phyloP scores from a whole-genome alignment of 2,888 invertebrate species.

The Tetheella fluctuosa region DNA sequence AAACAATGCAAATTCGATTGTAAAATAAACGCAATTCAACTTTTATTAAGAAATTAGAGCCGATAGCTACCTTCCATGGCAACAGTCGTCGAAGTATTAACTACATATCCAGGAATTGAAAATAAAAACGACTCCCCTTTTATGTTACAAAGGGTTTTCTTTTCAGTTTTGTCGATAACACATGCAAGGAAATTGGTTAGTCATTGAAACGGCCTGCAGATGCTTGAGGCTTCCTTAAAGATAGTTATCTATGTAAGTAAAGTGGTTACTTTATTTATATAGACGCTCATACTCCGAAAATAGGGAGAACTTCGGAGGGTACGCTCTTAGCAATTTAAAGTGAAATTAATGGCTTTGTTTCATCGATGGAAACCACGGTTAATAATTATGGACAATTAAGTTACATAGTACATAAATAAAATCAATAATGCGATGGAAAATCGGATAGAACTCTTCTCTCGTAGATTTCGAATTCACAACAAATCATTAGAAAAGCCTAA shows the following conservation, averaged over 20 bases:
- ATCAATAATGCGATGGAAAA: slow-evolving; percentile 5
- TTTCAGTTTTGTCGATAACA: slow-evolving; percentile 77
- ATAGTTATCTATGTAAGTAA: neutral
- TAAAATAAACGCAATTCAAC: slow-evolving; percentile 24
- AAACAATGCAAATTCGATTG: neutral
- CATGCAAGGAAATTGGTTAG: slow-evolving; percentile 49
- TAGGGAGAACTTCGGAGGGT: neutral
- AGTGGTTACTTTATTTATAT: slow-evolving; percentile 1
- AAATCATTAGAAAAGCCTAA: neutral
- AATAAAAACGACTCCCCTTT: slow-evolving; percentile 65
- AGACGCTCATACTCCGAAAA: neutral
- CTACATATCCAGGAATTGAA: slow-evolving; percentile 52
- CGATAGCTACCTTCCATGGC: slow-evolving; percentile 64
- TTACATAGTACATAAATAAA: neutral
- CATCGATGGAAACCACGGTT: neutral
- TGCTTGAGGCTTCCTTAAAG: neutral
- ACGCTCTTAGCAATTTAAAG: neutral
- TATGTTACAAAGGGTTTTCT: slow-evolving; percentile 60
- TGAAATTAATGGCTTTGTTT: slow-evolving; percentile 1
- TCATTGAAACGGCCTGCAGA: slow-evolving; percentile 29
- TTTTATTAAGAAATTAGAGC: slow-evolving; percentile 29
- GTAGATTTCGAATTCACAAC: neutral
- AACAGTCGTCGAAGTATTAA: slow-evolving; percentile 65
- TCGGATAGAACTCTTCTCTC: neutral
- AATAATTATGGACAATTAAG: neutral